Conservation (phyloP, 2,113 vertebrate species). For the Nicator chloris region DNA sequence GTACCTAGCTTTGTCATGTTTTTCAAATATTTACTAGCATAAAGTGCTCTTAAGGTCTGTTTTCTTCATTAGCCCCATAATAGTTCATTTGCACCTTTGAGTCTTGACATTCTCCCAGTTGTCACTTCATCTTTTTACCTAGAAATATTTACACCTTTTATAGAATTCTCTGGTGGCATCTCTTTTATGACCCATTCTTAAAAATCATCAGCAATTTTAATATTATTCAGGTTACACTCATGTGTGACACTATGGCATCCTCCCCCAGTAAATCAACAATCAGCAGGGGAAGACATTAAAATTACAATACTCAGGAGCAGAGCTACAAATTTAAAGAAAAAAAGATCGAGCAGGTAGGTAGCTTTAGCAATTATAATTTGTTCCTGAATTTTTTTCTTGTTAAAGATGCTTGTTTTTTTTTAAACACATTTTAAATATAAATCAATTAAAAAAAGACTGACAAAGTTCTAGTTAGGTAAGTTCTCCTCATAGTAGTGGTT, state of each 20-base stretch:
- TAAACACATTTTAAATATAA: background rate
- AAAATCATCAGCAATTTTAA: background rate
- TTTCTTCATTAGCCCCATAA: background rate
- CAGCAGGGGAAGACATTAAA: background rate
- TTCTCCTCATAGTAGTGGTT: background rate
- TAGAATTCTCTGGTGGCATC: background rate
- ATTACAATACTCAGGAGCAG: background rate
- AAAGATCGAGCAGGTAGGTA: background rate
- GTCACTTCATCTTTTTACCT: background rate
- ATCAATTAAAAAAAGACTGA: background rate
- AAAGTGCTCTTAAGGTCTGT: background rate
- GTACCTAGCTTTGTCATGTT: fast-evolving
- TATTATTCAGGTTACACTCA: background rate
- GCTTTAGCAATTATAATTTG: background rate
- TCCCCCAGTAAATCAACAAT: background rate
- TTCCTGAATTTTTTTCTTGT: background rate
- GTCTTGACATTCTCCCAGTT: background rate
- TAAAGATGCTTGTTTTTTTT: background rate
- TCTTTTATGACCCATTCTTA: background rate
- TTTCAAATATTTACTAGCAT: background rate
- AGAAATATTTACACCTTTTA: background rate
- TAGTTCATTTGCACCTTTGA: background rate
- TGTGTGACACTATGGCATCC: background rate
- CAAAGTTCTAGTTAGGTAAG: background rate
- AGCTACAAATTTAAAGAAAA: background rate